Base-by-base conservation (phyloP, 2,113 vertebrate genomes). In the Eublepharis macularius region DNA sequence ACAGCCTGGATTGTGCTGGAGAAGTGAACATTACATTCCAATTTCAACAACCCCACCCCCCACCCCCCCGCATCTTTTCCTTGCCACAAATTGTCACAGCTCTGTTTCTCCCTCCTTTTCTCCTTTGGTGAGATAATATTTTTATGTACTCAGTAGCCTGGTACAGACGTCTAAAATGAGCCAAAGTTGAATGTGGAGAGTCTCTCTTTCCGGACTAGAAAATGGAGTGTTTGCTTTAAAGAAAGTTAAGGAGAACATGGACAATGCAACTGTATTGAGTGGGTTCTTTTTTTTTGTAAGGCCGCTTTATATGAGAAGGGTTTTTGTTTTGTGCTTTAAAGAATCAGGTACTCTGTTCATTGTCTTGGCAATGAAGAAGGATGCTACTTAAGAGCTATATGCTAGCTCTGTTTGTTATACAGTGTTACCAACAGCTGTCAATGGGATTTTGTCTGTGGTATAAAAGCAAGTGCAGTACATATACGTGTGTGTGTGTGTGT, bases 401-500 rank as follows among this genome's bases (percentile, higher is more conserved):
- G 73, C 1, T 2, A 70, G 70, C 84, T 41, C 60, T 51, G 75
- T 57, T 85, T 29, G 84, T 19, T 2, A 54, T 21, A 4, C 51
- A 19, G 17, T 54, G 65, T n/a, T 79, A 57, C 84, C 84, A 74
- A 57, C 74, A 86, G 41, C 16, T 47, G 86, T 88, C 78, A 87
- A 0, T 85, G 47, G 12, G 75, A 86, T 51, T 78, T 91, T 88
- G 88, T 32, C 76, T 86, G 12, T 83, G 49, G 79, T 86, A 36
- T 87, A 76, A 26, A 81, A 86, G 68, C 6, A 70, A 83, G 10
- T 49, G 70, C 26, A 73, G 34, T 76, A 32, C 1, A 1, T 69
- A 24, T n/a, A 84, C 87, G 74, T 82, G 78, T 88, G 83, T 93
- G 57, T 60, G 47, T 49, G 6, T 47, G 45, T 92, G 76, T 39